Conservation (phyloP, 92 coral and sea anemone species). For the Porites rus region DNA sequence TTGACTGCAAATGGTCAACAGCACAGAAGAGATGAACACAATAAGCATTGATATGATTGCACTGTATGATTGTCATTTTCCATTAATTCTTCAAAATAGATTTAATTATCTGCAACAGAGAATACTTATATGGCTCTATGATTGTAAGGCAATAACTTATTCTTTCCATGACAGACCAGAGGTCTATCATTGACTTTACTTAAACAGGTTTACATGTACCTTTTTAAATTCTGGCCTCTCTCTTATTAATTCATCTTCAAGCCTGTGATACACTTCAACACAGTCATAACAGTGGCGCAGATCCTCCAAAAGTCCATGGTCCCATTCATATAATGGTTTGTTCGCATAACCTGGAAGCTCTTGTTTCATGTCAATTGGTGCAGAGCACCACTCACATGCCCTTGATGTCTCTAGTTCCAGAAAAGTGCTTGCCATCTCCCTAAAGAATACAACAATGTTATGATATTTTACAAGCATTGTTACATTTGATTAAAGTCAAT, state of each 20-base stretch:
- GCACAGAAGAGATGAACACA: no score
- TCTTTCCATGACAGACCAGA: neutral
- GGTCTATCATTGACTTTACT: no score
- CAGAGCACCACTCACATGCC: constrained; percentile 86
- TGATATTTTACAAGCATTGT: no score
- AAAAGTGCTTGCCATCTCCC: neutral
- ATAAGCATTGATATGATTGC: no score
- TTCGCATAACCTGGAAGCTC: constrained; percentile 50
- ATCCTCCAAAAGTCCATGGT: constrained; percentile 61
- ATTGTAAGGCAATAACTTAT: no score
- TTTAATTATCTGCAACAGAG: no score
- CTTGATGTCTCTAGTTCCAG: constrained; percentile 16
- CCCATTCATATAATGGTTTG: constrained; percentile 60
- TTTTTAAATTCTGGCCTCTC: constrained; percentile 39
- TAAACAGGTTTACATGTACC: constrained; percentile 36
- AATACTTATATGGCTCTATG: no score
- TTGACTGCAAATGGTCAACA: no score
- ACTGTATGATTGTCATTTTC: no score
- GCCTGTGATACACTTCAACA: constrained; percentile 84
- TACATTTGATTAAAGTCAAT: no score
- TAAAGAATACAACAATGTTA: no score
- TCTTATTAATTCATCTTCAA: constrained; percentile 62
- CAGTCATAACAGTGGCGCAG: constrained; percentile 86
- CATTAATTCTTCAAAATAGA: no score
- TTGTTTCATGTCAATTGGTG: constrained; percentile 64